A percentile compares a stretch with the other conserved stretches of the same genome.
phyloP scores from a whole-genome alignment of 2,888 invertebrate genomes.

The Tanypteryx hageni region DNA sequence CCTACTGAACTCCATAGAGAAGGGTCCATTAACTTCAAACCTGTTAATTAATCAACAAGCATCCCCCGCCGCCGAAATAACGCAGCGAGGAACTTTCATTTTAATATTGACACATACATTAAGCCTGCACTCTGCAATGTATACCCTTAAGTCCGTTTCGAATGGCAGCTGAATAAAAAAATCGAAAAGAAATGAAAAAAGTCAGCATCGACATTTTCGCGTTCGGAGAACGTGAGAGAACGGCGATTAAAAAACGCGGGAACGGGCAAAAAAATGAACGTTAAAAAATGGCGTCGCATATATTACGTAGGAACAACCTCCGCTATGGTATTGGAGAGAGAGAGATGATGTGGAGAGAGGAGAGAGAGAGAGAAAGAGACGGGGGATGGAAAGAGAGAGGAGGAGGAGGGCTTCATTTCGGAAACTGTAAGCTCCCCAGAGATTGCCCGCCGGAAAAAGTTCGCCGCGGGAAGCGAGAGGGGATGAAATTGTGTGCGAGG shows the following conservation, averaged over 20 bases:
- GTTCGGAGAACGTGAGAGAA: neutral
- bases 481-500: neutral
- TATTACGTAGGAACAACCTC: constrained; percentile 29
- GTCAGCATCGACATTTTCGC: neutral
- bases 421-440: constrained; percentile 32
- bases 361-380: neutral
- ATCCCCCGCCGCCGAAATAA: neutral
- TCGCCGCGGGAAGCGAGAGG: neutral
- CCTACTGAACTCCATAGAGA: constrained; percentile 21
- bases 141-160: constrained; percentile 32
- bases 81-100: constrained; percentile 26
- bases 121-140: neutral
- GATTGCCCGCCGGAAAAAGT: constrained; percentile 23
- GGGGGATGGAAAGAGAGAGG: neutral
- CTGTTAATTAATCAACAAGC: constrained; percentile 35
- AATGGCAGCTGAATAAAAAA: neutral
- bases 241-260: constrained; percentile 4
- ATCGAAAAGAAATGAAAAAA: neutral
- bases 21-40: constrained; percentile 20
- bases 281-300: constrained; percentile 28
- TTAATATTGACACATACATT: constrained; percentile 35
- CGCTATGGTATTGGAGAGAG: constrained; percentile 9
- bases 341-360: neutral
- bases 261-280: neutral
- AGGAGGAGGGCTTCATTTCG: neutral